phyloP scores from a whole-genome alignment of 2,113 vertebrate genomes.

The Phocoena sinus region DNA sequence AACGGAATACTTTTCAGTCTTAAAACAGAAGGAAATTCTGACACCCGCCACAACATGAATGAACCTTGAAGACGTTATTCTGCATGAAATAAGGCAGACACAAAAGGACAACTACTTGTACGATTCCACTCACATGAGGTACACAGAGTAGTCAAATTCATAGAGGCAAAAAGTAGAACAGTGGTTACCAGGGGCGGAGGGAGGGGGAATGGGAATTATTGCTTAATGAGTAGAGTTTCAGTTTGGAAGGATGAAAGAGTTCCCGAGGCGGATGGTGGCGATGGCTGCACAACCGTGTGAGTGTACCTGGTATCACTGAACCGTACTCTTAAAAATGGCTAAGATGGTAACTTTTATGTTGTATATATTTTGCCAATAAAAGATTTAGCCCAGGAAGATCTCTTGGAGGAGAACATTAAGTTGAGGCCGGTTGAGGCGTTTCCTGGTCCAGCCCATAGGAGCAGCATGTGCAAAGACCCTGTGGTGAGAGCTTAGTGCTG shows the following conservation, averaged over 20 bases:
- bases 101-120: neutral
- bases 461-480: neutral
- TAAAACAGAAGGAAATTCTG: neutral
- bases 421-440: neutral
- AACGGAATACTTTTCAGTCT: neutral
- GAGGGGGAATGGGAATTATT: neutral
- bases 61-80: neutral
- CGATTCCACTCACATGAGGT: neutral
- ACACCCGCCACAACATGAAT: neutral
- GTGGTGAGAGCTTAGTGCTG: neutral
- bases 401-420: neutral
- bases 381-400: neutral
- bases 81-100: neutral
- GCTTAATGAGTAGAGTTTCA: neutral
- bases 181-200: fast-evolving
- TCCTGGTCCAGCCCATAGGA: neutral
- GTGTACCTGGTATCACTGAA: neutral
- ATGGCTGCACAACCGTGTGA: too few relatives aligned
- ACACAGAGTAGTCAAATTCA: neutral
- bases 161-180: neutral
- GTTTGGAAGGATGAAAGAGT: neutral
- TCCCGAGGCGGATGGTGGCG: neutral
- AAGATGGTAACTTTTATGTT: neutral
- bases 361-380: neutral
- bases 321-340: neutral